phyloP scores from a whole-genome alignment of 2,113 vertebrate genomes.

The Galbula dea region DNA sequence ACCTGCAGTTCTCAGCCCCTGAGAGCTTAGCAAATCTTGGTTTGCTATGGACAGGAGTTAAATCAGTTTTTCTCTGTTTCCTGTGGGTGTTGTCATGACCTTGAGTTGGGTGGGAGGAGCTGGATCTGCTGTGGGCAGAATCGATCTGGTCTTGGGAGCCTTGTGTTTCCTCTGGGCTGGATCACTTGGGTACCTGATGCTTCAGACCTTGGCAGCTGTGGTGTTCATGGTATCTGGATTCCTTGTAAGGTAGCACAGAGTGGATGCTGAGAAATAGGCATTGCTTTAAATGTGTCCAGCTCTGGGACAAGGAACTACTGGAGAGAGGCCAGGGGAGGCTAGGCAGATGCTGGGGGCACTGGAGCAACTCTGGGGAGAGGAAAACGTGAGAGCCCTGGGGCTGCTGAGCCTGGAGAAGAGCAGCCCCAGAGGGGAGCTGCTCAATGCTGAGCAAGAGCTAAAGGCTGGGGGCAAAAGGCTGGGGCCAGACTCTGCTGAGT shows the following conservation, averaged over 20 bases:
- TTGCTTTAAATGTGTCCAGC: accelerated
- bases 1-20: neutral
- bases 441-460: no score
- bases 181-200: accelerated
- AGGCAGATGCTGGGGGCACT: no score
- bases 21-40: neutral
- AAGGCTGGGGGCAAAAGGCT: no score
- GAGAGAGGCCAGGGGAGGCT: no score
- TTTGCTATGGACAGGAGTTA: neutral
- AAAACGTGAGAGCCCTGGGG: no score
- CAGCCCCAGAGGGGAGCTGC: no score
- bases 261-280: accelerated
- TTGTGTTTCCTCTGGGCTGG: neutral
- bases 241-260: neutral
- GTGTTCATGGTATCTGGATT: accelerated
- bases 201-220: neutral
- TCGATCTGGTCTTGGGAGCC: accelerated
- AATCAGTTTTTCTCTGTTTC: neutral
- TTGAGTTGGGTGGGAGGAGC: neutral
- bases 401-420: no score
- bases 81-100: neutral
- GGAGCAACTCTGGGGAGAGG: no score
- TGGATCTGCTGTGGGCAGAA: neutral
- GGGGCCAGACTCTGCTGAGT: no score
- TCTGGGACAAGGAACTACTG: no score